Evolutionary conservation across 1,140 invertebrate genomes (phyloP).

Genomic region (Drosophila kanapiae): DNA sequence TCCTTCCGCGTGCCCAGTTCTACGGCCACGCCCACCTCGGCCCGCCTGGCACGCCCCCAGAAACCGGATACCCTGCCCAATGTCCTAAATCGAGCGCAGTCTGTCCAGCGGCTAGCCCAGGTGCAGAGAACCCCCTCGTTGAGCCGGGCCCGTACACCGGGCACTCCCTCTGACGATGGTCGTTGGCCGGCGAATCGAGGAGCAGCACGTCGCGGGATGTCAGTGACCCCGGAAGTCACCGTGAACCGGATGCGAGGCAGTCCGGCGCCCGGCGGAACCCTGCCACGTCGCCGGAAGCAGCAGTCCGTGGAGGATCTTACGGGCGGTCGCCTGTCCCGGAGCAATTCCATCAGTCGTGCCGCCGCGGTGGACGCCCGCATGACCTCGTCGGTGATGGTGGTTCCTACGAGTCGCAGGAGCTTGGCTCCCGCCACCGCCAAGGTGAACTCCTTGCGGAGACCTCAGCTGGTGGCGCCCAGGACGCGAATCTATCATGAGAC

Average conservation of each 20-base stretch:
- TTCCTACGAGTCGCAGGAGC: slow-evolving; percentile 60
- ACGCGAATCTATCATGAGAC: slow-evolving; percentile 93
- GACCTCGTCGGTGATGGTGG: slow-evolving; percentile 84
- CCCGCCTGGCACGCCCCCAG: slow-evolving; percentile 86
- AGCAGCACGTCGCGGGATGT: slow-evolving; percentile 52
- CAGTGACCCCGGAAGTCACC: slow-evolving; percentile 75
- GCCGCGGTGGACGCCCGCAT: slow-evolving; percentile 75
- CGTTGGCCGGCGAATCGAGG: slow-evolving; percentile 87
- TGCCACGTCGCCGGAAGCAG: slow-evolving; percentile 89
- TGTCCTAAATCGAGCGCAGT: slow-evolving; percentile 77
- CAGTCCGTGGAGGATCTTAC: slow-evolving; percentile 86
- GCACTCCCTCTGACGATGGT: slow-evolving; percentile 89
- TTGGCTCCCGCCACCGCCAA: slow-evolving; percentile 72
- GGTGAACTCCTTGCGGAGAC: slow-evolving; percentile 65
- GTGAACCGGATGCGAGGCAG: slow-evolving; percentile 77
- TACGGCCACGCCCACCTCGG: slow-evolving; percentile 79
- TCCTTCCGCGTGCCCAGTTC: slow-evolving; percentile 63
- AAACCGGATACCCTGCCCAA: slow-evolving; percentile 85
- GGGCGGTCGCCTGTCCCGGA: slow-evolving; percentile 77
- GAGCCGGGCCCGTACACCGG: slow-evolving; percentile 87
- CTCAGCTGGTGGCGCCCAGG: slow-evolving; percentile 63
- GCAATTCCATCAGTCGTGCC: slow-evolving; percentile 84
- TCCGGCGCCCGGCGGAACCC: slow-evolving; percentile 87
- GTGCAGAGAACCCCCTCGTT: slow-evolving; percentile 87
- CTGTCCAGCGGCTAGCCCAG: slow-evolving; percentile 86